Percentiles rank a stretch among this genome's conserved stretches.
phyloP scores from a whole-genome alignment of 2,797 vertebrate genomes.

The Hybognathus amarus region DNA sequence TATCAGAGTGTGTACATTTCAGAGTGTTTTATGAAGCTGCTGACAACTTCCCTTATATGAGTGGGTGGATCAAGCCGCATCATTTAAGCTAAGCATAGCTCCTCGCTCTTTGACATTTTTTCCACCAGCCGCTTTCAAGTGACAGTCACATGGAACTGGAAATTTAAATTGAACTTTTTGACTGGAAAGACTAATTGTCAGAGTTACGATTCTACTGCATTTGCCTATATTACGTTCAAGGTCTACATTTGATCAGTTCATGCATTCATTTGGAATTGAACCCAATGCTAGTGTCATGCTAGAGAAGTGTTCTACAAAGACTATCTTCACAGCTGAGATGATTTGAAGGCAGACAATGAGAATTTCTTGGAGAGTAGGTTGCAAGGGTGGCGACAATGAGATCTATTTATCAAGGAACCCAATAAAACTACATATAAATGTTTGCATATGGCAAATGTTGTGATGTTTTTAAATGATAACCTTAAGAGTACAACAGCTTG shows the following conservation, averaged over 20 bases:
- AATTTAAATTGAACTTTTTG: neutral
- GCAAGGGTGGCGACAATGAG: neutral
- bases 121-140: conserved; percentile 28
- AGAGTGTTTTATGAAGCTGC: conserved; percentile 28
- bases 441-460: neutral
- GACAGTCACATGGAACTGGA: neutral
- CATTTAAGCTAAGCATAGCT: conserved; percentile 7
- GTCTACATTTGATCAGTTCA: neutral
- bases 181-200: neutral
- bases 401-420: neutral
- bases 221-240: neutral
- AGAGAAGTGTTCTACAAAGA: neutral
- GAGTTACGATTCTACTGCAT: neutral
- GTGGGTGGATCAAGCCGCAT: conserved; percentile 29
- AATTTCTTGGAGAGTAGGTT: neutral
- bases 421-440: neutral
- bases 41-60: conserved; percentile 47
- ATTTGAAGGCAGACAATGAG: neutral
- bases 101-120: conserved; percentile 19
- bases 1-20: conserved; percentile 8
- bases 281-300: neutral
- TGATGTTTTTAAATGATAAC: neutral
- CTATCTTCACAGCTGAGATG: neutral
- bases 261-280: neutral
- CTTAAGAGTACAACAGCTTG: neutral